A percentile compares a stretch with the other conserved stretches of the same genome.
phyloP scores from a whole-genome alignment of 1,140 invertebrate species.

The Acromyrmex charruanus region DNA sequence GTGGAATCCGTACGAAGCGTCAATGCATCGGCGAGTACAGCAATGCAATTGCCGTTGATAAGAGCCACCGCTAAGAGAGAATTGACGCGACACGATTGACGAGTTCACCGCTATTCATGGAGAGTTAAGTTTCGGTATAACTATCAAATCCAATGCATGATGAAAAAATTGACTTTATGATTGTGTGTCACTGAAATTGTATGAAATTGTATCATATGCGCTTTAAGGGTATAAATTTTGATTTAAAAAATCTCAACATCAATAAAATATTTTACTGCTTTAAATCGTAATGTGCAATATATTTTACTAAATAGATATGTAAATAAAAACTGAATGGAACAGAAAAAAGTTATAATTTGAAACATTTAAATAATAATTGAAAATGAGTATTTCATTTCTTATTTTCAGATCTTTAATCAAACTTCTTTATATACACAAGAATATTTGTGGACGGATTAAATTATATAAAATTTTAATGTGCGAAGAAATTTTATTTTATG shows the following conservation, averaged over 20 bases:
- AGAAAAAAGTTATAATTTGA: not conserved
- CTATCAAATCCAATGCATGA: conserved; percentile 13
- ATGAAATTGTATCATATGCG: not conserved
- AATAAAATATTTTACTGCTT: not conserved
- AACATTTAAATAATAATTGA: not conserved
- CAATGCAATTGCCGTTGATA: conserved; percentile 72
- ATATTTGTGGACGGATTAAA: not conserved
- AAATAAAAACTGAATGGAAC: not conserved
- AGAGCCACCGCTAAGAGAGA: conserved; percentile 76
- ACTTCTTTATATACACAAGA: not conserved
- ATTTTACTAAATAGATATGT: not conserved
- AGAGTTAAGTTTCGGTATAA: conserved; percentile 20
- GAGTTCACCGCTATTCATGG: conserved; percentile 54
- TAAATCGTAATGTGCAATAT: not conserved
- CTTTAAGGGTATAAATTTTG: not conserved
- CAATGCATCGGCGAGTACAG: conserved; percentile 53
- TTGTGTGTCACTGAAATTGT: not conserved
- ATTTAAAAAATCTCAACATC: not conserved
- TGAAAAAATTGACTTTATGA: conserved; percentile 33
- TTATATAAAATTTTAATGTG: not conserved
- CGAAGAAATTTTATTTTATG: conserved; percentile 11
- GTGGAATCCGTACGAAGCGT: conserved; percentile 27
- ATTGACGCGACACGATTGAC: conserved; percentile 50
- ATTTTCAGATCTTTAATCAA: not conserved
- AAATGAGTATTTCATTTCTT: not conserved